A percentile compares a stretch with the other conserved stretches of the same genome.
Conservation (phyloP, 2,113 vertebrate genomes). For the Hassar affinis region DNA sequence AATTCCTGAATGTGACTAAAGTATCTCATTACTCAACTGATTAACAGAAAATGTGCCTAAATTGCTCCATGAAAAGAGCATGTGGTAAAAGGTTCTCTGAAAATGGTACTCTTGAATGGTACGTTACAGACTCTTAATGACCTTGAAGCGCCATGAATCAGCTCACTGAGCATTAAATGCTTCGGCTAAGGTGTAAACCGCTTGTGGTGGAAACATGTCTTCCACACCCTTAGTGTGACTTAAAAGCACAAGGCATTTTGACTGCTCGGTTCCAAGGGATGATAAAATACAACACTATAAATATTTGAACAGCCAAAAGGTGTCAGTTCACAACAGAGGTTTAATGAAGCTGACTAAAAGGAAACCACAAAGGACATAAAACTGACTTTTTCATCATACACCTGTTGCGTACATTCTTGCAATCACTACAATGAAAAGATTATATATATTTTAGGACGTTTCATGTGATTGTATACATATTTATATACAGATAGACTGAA, state of each 20-base stretch:
- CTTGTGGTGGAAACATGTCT: conserved; percentile 19
- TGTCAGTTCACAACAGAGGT: conserved; percentile 43
- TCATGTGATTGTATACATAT: neutral
- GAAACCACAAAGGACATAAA: neutral
- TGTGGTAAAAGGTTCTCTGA: neutral
- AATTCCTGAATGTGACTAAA: neutral
- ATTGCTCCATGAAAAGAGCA: neutral
- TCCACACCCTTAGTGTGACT: neutral
- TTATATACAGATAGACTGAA: neutral
- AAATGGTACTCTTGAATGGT: neutral
- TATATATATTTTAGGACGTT: neutral
- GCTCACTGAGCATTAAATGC: neutral
- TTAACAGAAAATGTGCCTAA: neutral
- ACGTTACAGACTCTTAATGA: neutral
- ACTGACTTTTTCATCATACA: neutral
- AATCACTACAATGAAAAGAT: neutral
- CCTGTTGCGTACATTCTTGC: neutral
- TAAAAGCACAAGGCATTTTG: conserved; percentile 12
- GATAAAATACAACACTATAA: conserved; percentile 54
- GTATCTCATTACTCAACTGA: neutral
- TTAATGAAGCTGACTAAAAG: conserved; percentile 44
- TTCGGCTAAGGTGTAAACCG: neutral
- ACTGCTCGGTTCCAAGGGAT: neutral
- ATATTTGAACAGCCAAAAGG: conserved; percentile 60
- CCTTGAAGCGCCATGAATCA: conserved; percentile 22